Conservation (phyloP, 2,888 invertebrate genomes). For the Nematopogon swammerdamellus region DNA sequence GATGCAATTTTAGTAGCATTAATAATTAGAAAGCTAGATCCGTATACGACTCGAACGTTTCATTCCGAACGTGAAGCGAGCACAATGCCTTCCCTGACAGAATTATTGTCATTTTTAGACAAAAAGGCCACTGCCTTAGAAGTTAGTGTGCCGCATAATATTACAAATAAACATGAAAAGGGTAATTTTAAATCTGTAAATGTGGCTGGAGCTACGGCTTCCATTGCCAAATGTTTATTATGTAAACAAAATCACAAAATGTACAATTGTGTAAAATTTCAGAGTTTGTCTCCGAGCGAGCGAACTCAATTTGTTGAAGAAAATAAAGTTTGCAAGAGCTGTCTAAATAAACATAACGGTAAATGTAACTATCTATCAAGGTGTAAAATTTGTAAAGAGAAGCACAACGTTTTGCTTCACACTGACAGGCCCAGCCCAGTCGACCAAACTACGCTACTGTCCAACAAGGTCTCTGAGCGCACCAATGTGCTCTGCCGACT, state of each 20-base stretch:
- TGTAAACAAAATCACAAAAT: conserved; percentile 9
- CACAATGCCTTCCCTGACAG: no score
- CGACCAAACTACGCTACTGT: background rate
- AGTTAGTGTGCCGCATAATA: background rate
- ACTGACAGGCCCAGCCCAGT: background rate
- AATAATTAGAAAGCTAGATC: background rate
- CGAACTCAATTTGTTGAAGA: conserved; percentile 3
- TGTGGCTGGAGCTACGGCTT: no score
- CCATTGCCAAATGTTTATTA: no score
- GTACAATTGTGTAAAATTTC: conserved; percentile 5
- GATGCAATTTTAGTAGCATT: background rate
- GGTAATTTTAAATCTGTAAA: no score
- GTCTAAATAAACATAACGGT: conserved; percentile 5
- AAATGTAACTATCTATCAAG: conserved; percentile 9
- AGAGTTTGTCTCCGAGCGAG: conserved; percentile 2
- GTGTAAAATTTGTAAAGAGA: conserved; percentile 8
- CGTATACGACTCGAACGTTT: background rate
- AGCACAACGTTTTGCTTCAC: conserved; percentile 8
- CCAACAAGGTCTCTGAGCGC: background rate
- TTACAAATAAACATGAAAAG: background rate
- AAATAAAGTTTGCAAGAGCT: conserved; percentile 7
- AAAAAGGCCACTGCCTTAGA: background rate
- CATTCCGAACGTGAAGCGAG: background rate
- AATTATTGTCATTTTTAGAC: background rate
- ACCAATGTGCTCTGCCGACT: conserved; percentile 2